Evolutionary conservation across 2,797 vertebrate genomes (phyloP).

Genomic region (Orientallactaga sibirica): DNA sequence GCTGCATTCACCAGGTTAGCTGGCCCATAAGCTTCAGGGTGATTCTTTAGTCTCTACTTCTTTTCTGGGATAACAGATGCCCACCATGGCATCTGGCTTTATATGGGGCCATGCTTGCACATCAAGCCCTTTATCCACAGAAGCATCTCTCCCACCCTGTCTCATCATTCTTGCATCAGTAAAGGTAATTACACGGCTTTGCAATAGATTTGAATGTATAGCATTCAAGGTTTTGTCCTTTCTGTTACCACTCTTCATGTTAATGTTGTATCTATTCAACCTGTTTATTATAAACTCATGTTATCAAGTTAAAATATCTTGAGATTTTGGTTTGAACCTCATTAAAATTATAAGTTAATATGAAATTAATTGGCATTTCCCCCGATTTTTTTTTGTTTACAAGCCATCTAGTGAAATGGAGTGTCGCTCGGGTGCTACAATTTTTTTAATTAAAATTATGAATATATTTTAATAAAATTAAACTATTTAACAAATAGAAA

Average conservation of each 20-base stretch:
- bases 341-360: constrained; percentile 43
- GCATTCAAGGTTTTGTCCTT: constrained; percentile 9
- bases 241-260: constrained; percentile 35
- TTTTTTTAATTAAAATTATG: neutral
- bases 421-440: neutral
- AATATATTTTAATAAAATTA: no score
- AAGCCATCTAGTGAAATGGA: neutral
- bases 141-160: no score
- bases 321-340: neutral
- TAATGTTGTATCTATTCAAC: neutral
- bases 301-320: constrained; percentile 30
- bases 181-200: constrained; percentile 11
- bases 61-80: no score
- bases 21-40: no score
- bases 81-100: no score
- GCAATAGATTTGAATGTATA: constrained; percentile 7
- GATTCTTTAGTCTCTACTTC: no score
- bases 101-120: no score
- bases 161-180: constrained; percentile 23
- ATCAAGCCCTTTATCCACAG: no score
- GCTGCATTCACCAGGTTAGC: no score
- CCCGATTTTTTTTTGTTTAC: constrained; percentile 6
- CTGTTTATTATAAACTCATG: constrained; percentile 48
- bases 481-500: no score
- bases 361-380: constrained; percentile 50